Evolutionary conservation across 2,888 invertebrate species (phyloP).

Genomic region (Pelosia muscerda): DNA sequence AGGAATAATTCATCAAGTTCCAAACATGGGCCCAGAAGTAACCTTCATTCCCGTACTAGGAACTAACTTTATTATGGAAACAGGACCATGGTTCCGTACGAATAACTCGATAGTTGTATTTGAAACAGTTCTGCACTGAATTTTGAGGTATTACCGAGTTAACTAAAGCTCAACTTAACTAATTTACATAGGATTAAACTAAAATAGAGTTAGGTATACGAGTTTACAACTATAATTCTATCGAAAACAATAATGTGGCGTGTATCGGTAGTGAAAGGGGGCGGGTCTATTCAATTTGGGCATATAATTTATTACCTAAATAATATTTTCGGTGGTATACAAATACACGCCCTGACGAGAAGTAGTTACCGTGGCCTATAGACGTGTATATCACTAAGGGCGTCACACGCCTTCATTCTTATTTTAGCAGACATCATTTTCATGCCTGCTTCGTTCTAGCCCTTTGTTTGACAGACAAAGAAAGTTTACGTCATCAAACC

Average conservation of each 20-base stretch:
- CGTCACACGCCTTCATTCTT: too few relatives aligned
- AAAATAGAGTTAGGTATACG: background rate
- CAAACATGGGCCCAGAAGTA: background rate
- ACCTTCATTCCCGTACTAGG: background rate
- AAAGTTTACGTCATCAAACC: too few relatives aligned
- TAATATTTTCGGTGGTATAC: too few relatives aligned
- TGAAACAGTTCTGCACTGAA: background rate
- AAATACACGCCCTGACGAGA: too few relatives aligned
- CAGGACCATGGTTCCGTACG: background rate
- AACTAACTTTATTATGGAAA: background rate
- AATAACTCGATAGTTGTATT: background rate
- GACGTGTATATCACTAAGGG: too few relatives aligned
- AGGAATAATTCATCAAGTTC: background rate
- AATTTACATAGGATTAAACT: constrained; percentile 4
- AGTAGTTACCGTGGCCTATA: too few relatives aligned
- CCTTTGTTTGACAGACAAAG: too few relatives aligned
- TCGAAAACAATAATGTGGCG: background rate
- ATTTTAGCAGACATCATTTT: too few relatives aligned
- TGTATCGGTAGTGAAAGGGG: background rate
- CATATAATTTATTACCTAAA: too few relatives aligned
- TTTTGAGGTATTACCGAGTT: background rate
- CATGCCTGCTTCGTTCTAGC: too few relatives aligned
- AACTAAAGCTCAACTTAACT: background rate
- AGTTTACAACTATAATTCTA: background rate
- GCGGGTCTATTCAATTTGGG: background rate